Evolutionary conservation across 2,888 invertebrate species (phyloP).

Genomic region (Ophion ellenae): DNA sequence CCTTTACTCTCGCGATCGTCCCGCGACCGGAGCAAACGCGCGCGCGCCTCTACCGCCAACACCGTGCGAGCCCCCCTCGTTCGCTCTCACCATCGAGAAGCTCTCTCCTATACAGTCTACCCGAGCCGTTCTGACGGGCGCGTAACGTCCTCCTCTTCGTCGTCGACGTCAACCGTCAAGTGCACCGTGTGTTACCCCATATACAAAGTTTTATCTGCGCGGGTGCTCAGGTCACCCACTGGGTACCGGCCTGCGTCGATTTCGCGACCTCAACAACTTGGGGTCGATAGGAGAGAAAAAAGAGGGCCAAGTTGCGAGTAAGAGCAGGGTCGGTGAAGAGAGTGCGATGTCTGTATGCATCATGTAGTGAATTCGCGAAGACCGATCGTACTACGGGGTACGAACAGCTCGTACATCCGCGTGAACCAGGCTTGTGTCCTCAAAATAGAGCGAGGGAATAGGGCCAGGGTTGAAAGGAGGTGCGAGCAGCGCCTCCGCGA

Average conservation of each 20-base stretch:
- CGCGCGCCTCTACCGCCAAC: conserved; percentile 64
- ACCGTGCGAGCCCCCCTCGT: conserved; percentile 52
- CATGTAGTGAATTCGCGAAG: conserved; percentile 57
- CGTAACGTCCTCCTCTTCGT: conserved; percentile 57
- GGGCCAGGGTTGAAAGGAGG: conserved; percentile 13
- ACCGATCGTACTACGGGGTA: conserved; percentile 47
- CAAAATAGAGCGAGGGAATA: conserved; percentile 18
- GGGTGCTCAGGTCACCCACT: neutral
- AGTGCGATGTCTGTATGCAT: conserved; percentile 19
- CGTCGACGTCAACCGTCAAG: conserved; percentile 29
- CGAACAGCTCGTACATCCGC: conserved; percentile 47
- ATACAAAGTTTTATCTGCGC: conserved; percentile 1
- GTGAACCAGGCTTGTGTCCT: conserved; percentile 40
- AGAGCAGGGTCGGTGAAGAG: neutral
- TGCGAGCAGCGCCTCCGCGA: conserved; percentile 57
- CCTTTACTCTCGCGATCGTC: conserved; percentile 59
- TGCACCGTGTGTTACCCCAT: neutral
- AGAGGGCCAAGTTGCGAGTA: neutral
- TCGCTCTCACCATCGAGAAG: conserved; percentile 33
- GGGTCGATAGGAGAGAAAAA: neutral
- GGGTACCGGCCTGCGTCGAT: neutral
- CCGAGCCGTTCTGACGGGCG: conserved; percentile 63
- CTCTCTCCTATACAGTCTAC: conserved; percentile 72
- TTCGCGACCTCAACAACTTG: neutral
- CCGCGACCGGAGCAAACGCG: conserved; percentile 62